Evolutionary conservation across 2,888 invertebrate species (phyloP).

Genomic region (Heliconius hortense): DNA sequence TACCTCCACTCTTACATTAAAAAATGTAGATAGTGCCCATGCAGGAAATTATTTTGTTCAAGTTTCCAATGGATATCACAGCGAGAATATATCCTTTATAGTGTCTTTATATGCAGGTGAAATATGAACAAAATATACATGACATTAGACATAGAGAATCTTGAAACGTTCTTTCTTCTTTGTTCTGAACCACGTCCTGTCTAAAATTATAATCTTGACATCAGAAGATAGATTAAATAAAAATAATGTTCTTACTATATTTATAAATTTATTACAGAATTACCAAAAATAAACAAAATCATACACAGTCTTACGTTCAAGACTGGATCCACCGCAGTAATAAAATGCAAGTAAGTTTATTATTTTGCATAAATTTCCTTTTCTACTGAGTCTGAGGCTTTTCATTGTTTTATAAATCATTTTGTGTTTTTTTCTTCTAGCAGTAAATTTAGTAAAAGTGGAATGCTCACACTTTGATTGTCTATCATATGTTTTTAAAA

Average conservation of each 20-base stretch:
- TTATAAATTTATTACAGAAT: constrained; percentile 46
- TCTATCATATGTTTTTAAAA: too few relatives aligned
- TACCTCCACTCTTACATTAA: constrained; percentile 46
- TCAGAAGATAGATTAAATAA: not conserved
- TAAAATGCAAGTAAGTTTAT: constrained; percentile 52
- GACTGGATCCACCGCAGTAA: constrained; percentile 42
- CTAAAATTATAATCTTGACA: not conserved
- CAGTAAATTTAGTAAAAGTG: too few relatives aligned
- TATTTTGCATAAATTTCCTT: not conserved
- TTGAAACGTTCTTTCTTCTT: too few relatives aligned
- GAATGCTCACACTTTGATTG: not conserved
- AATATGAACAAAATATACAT: not conserved
- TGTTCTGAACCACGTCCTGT: too few relatives aligned
- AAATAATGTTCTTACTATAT: too few relatives aligned
- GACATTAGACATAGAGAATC: too few relatives aligned
- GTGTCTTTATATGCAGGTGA: constrained; percentile 52
- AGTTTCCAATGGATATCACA: constrained; percentile 46
- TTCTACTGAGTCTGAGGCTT: not conserved
- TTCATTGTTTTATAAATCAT: not conserved
- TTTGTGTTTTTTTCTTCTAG: not conserved
- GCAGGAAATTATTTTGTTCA: constrained; percentile 51
- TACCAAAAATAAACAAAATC: constrained; percentile 51
- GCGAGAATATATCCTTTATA: constrained; percentile 44
- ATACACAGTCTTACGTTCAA: constrained; percentile 31
- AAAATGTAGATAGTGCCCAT: constrained; percentile 47